phyloP scores from a whole-genome alignment of 2,888 invertebrate genomes.

The Anticlea derivata region DNA sequence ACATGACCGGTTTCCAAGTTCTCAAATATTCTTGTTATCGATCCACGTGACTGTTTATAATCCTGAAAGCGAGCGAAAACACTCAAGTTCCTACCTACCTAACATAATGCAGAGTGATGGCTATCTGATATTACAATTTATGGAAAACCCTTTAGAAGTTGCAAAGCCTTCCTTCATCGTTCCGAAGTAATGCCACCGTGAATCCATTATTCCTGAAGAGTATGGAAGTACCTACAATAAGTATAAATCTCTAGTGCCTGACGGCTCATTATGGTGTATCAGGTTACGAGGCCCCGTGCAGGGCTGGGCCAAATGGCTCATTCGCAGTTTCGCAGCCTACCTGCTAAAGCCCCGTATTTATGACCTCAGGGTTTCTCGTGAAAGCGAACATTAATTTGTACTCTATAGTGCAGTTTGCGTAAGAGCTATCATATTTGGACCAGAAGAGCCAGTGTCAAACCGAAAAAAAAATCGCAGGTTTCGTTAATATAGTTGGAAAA shows the following conservation, averaged over 20 bases:
- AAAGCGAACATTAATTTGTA: conserved; percentile 15
- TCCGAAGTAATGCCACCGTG: conserved; percentile 21
- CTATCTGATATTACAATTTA: conserved; percentile 24
- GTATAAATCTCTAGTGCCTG: conserved; percentile 43
- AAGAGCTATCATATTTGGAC: conserved; percentile 2
- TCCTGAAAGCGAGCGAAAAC: conserved; percentile 3
- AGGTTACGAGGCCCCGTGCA: conserved; percentile 21
- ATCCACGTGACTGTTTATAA: conserved; percentile 10
- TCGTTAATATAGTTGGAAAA: too few relatives aligned
- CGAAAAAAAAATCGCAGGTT: background rate
- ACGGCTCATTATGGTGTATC: conserved; percentile 19
- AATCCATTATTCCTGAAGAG: conserved; percentile 25
- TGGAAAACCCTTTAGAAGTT: conserved; percentile 24
- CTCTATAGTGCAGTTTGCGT: conserved; percentile 14
- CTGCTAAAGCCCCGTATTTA: conserved; percentile 42
- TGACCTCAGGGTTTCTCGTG: conserved; percentile 24
- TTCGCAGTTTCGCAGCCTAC: conserved; percentile 39
- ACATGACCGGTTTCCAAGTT: conserved; percentile 4
- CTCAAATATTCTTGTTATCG: conserved; percentile 2
- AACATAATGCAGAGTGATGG: conserved; percentile 3
- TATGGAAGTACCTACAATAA: conserved; percentile 37
- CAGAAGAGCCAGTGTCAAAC: background rate
- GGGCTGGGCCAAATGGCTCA: conserved; percentile 35
- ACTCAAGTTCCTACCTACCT: too few relatives aligned
- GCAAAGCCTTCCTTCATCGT: conserved; percentile 35